Evolutionary conservation across 2,888 invertebrate genomes (phyloP).

Genomic region (Tetranychus truncatus): DNA sequence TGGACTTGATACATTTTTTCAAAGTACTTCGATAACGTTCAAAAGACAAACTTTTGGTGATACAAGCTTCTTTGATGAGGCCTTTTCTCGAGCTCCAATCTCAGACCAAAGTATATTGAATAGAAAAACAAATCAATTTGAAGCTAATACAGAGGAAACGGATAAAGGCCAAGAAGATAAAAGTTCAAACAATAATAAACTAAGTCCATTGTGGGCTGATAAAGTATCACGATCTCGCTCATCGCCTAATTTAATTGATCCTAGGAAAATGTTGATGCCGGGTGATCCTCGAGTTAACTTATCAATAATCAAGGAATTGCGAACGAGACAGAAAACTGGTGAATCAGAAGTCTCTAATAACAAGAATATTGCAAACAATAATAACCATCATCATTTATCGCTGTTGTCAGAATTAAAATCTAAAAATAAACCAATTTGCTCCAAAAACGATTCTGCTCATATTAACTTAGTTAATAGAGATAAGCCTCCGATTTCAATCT

Average conservation of each 20-base stretch:
- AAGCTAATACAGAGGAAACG: background rate
- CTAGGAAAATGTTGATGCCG: background rate
- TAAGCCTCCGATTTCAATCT: background rate
- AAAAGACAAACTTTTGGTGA: background rate
- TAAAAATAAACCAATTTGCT: background rate
- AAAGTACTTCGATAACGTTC: background rate
- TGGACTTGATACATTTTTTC: slow-evolving; percentile 6
- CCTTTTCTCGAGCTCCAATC: background rate
- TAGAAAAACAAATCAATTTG: background rate
- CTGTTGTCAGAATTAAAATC: background rate
- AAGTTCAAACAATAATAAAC: background rate
- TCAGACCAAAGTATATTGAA: background rate
- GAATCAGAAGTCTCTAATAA: background rate
- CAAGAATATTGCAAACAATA: background rate
- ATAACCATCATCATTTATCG: background rate
- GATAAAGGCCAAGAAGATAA: background rate
- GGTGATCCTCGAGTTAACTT: background rate
- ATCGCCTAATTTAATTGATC: slow-evolving; percentile 1
- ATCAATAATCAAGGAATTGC: background rate
- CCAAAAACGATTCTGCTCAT: background rate
- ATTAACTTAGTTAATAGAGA: background rate
- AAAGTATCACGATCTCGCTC: background rate
- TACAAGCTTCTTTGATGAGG: background rate
- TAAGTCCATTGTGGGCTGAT: background rate
- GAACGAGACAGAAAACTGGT: background rate